Percentiles rank a stretch among this genome's conserved stretches.
Conservation (phyloP, 2,888 invertebrate species). For the Rotaria sp. region DNA sequence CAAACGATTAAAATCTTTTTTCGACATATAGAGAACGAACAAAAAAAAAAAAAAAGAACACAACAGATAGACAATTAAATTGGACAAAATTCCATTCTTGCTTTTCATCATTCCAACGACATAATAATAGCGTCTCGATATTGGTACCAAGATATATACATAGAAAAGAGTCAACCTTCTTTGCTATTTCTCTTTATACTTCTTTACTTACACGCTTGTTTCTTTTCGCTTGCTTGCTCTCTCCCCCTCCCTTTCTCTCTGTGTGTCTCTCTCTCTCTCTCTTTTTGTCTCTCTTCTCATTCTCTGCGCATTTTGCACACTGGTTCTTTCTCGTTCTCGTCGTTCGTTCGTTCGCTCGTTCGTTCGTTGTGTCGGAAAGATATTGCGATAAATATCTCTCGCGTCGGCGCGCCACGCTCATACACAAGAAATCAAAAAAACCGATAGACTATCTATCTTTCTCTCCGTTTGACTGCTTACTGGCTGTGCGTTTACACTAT, state of each 20-base stretch:
- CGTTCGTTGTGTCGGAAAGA: conserved; percentile 18
- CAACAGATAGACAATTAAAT: background rate
- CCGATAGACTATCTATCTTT: background rate
- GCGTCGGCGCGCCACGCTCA: conserved; percentile 16
- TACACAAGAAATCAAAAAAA: conserved; percentile 8
- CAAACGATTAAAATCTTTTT: background rate
- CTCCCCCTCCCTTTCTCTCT: background rate
- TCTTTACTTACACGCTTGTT: background rate
- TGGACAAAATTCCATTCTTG: background rate
- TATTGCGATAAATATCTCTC: conserved; percentile 19
- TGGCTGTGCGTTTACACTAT: background rate
- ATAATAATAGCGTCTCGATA: background rate
- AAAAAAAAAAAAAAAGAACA: background rate
- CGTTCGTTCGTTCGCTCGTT: background rate
- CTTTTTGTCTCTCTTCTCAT: background rate
- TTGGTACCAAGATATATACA: background rate
- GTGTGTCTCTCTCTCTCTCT: background rate
- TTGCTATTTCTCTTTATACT: background rate
- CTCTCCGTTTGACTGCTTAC: background rate
- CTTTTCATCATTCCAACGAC: background rate
- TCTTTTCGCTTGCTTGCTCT: background rate
- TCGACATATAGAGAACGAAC: background rate
- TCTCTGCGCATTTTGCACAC: background rate
- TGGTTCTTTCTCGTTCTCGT: background rate
- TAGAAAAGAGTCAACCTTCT: background rate